These are phyloP conservation scores for mouse (Mus musculus) DNA, from an alignment of 2,113 vertebrate species.

Conservation along the genomic window GRCm39 chr8:89183001-89183500, in stretches of 20 bases:
- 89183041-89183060: neutral
- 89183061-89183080: neutral
- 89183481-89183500: neutral
- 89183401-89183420: neutral
- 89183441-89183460: neutral
- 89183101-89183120: neutral
- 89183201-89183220: neutral
- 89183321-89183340: neutral
- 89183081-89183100: neutral
- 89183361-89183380: slow-evolving; percentile 62
- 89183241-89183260: neutral
- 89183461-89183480: neutral
- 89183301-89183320: neutral
- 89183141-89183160: neutral
- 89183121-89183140: neutral
- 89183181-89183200: neutral
- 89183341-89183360: neutral
- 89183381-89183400: neutral
- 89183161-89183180: neutral
- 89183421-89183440: neutral
- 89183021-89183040: neutral
- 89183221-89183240: neutral
- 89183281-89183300: neutral
- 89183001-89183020: neutral
- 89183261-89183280: neutral